Conservation (phyloP, 2,113 vertebrate genomes). For the Scortum barcoo region DNA sequence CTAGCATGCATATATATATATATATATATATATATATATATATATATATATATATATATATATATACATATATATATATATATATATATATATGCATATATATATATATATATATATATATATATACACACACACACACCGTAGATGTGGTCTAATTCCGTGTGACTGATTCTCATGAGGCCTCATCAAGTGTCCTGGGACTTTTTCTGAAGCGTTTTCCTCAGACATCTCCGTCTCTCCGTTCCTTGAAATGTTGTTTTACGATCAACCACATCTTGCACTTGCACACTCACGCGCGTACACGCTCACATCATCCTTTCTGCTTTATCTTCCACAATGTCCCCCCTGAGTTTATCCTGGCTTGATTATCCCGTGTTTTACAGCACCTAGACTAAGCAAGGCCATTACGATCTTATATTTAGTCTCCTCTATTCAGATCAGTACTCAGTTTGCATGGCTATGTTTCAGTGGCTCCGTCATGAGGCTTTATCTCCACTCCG, state of each 20-base stretch:
- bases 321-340: neutral
- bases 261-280: neutral
- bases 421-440: conserved; percentile 41
- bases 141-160: conserved; percentile 13
- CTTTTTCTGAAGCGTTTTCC: neutral
- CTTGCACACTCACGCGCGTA: neutral
- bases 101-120: no score
- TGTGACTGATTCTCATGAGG: neutral
- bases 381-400: conserved; percentile 29
- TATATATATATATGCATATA: no score
- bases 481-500: conserved; percentile 10
- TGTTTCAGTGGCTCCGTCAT: conserved; percentile 27
- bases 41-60: no score
- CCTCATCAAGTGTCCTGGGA: conserved; percentile 1
- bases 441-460: conserved; percentile 56
- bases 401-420: conserved; percentile 44
- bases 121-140: neutral
- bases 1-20: no score
- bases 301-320: conserved; percentile 4
- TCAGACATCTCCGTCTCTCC: neutral
- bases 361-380: conserved; percentile 42
- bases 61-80: no score
- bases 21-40: no score
- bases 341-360: neutral
- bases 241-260: neutral